Evolutionary conservation across 1,140 invertebrate species (phyloP).

Genomic region (Drosophila kohkoa): DNA sequence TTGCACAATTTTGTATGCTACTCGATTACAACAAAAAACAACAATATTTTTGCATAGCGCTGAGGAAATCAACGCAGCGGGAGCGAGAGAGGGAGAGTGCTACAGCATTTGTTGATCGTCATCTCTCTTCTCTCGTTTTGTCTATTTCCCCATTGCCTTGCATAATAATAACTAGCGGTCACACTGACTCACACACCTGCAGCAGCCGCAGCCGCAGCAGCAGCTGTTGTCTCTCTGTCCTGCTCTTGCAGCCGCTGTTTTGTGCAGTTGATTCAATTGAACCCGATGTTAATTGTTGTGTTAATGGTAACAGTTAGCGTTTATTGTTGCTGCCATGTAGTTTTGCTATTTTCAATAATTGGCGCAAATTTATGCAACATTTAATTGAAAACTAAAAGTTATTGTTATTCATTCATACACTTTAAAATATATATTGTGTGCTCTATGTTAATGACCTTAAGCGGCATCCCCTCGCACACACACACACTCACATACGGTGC

Average conservation of each 20-base stretch:
- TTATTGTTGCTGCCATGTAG: constrained; percentile 9
- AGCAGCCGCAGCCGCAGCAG: neutral
- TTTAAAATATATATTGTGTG: neutral
- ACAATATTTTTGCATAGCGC: constrained; percentile 8
- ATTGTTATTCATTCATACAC: constrained; percentile 10
- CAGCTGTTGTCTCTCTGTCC: constrained; percentile 4
- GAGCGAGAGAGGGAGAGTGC: no score
- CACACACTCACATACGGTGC: neutral
- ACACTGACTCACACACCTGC: constrained; percentile 49
- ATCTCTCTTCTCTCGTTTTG: constrained; percentile 11
- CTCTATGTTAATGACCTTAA: constrained; percentile 36
- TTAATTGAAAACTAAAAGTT: constrained; percentile 66
- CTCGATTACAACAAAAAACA: neutral
- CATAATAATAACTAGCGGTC: constrained; percentile 46
- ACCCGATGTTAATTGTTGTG: constrained; percentile 69
- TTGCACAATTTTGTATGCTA: neutral
- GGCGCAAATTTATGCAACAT: constrained; percentile 63
- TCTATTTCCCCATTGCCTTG: constrained; percentile 30
- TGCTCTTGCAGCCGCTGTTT: constrained; percentile 7
- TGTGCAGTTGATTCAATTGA: constrained; percentile 61
- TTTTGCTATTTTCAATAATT: constrained; percentile 57
- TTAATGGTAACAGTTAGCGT: constrained; percentile 30
- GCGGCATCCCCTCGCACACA: constrained; percentile 2
- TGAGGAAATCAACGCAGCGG: neutral
- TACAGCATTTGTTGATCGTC: constrained; percentile 7